A percentile compares a stretch with the other conserved stretches of the same genome.
These are phyloP conservation scores for Grantiella picta DNA, from an alignment of 2,113 vertebrate genomes.

Conservation along the genomic window DNA sequence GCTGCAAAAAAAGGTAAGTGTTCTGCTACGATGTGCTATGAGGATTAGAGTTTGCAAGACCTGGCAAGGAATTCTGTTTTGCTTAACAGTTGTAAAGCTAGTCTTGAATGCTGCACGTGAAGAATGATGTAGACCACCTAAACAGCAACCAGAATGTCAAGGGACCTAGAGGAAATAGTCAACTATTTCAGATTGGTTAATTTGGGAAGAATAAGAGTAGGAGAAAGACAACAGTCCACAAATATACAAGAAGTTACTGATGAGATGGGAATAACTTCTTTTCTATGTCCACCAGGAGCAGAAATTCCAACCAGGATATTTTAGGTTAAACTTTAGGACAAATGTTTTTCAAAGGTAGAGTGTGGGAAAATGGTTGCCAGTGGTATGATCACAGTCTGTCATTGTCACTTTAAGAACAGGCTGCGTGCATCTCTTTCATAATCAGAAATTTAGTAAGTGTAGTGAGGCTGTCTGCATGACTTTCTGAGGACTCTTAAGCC, in stretches of 20 bases:
- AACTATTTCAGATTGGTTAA: not conserved
- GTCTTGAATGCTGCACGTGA: not conserved
- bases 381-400: not conserved
- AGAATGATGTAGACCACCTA: not conserved
- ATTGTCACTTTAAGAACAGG: not conserved
- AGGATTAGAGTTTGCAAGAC: constrained; percentile 6
- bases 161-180: not conserved
- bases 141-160: not conserved
- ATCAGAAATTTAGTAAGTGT: not conserved
- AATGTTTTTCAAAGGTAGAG: not conserved
- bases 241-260: not conserved
- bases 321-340: not conserved
- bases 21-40: not conserved
- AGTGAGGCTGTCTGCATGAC: not conserved
- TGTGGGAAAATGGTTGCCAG: not conserved
- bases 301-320: not conserved
- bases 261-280: not conserved
- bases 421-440: not conserved
- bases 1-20: not conserved
- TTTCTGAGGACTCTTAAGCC: not conserved
- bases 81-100: not conserved
- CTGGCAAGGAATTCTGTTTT: constrained; percentile 23
- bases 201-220: not conserved
- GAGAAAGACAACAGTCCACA: not conserved
- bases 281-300: not conserved